Evolutionary conservation across 2,797 vertebrate species (phyloP).

Genomic region (Bovichtus diacanthus): DNA sequence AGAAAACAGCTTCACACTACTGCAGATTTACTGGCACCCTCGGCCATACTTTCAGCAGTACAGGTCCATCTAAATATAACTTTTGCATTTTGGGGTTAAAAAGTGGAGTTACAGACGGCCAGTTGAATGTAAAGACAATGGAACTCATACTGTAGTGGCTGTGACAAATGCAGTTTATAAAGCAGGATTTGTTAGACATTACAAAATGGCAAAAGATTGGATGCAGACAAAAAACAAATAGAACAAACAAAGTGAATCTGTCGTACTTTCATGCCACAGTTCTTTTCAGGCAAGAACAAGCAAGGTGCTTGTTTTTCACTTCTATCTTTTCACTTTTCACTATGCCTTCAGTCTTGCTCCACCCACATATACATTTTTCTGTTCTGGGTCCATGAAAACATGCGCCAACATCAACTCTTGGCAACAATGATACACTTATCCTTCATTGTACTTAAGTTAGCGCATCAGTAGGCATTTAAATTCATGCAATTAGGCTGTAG

Average conservation of each 20-base stretch:
- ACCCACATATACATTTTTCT: too few relatives aligned
- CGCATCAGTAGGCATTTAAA: too few relatives aligned
- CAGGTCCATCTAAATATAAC: conserved; percentile 28
- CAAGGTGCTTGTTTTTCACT: background rate
- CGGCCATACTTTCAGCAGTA: conserved; percentile 29
- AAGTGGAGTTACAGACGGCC: background rate
- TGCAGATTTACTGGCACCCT: conserved; percentile 56
- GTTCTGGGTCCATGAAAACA: background rate
- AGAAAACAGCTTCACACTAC: conserved; percentile 59
- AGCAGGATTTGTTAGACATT: background rate
- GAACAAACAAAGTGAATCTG: too few relatives aligned
- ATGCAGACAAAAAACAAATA: background rate
- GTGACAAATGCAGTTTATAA: background rate
- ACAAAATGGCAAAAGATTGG: background rate
- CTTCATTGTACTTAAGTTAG: too few relatives aligned
- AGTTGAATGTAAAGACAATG: background rate
- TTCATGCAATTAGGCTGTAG: too few relatives aligned
- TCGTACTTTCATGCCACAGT: too few relatives aligned
- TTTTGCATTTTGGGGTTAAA: conserved; percentile 6
- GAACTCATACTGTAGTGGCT: background rate
- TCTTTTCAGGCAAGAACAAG: background rate
- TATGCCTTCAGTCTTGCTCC: too few relatives aligned
- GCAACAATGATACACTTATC: too few relatives aligned
- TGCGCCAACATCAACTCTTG: too few relatives aligned
- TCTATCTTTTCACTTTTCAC: too few relatives aligned